These are phyloP conservation scores for Sprattus sprattus DNA, from an alignment of 2,113 vertebrate species.

Conservation along the genomic window DNA sequence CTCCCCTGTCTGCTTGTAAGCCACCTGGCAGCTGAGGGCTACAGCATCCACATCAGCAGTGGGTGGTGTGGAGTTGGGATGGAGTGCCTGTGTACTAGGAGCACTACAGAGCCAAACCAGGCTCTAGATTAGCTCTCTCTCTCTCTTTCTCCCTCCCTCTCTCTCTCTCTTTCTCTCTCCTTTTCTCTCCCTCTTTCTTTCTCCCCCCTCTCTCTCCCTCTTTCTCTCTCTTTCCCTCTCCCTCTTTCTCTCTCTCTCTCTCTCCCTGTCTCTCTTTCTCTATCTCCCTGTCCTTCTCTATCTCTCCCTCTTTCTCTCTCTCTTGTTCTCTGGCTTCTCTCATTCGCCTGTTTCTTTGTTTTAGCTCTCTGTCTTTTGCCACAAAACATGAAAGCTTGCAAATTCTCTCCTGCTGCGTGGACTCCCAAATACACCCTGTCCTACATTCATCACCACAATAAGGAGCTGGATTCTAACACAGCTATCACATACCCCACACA, in stretches of 20 bases:
- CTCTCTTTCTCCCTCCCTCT: too few relatives aligned
- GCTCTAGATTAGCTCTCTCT: too few relatives aligned
- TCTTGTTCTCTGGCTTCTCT: neutral
- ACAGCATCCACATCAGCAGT: neutral
- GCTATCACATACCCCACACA: neutral
- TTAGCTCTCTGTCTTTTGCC: neutral
- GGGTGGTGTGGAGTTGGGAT: neutral
- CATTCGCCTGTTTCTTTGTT: neutral
- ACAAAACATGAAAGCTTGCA: constrained; percentile 6
- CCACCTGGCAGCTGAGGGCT: neutral
- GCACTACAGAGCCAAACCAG: neutral
- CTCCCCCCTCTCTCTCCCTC: too few relatives aligned
- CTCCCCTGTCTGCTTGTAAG: neutral
- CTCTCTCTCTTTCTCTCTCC: too few relatives aligned
- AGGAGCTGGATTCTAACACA: neutral
- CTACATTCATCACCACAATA: constrained; percentile 2
- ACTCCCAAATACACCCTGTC: neutral
- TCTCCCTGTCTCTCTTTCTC: too few relatives aligned
- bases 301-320: too few relatives aligned
- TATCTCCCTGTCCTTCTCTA: too few relatives aligned
- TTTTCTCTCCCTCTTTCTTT: too few relatives aligned
- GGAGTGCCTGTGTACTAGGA: neutral
- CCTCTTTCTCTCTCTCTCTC: too few relatives aligned
- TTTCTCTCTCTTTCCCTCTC: too few relatives aligned
- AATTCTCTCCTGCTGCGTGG: neutral